These are phyloP conservation scores for Rhinatrema bivittatum DNA, from an alignment of 2,797 vertebrate species.

Conservation along the genomic window DNA sequence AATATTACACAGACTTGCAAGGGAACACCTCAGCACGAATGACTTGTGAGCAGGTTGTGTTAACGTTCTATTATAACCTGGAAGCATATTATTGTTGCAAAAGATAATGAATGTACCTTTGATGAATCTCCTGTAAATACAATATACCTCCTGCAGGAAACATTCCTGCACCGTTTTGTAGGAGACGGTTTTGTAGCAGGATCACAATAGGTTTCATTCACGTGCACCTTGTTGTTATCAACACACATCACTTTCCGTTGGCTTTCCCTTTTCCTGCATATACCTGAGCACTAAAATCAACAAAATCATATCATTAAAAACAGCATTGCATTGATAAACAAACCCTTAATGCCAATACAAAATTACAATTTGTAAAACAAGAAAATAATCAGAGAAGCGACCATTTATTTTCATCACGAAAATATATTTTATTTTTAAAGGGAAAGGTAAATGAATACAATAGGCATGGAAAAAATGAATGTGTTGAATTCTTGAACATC, in stretches of 20 bases:
- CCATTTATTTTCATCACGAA: no score
- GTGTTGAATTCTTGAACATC: no score
- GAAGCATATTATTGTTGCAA: no score
- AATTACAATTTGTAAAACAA: constrained; percentile 5
- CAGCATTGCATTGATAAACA: background rate
- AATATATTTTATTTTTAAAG: no score
- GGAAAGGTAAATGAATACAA: no score
- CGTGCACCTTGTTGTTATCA: constrained; percentile 42
- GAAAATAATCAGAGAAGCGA: no score
- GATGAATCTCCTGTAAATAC: constrained; percentile 77
- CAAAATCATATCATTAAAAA: constrained; percentile 3
- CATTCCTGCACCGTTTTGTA: constrained; percentile 50
- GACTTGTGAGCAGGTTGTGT: no score
- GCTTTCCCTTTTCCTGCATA: constrained; percentile 60
- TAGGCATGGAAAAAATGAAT: no score
- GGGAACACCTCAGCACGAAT: no score
- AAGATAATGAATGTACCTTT: constrained; percentile 57
- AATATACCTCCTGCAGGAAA: constrained; percentile 61
- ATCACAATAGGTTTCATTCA: constrained; percentile 70
- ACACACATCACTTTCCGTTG: constrained; percentile 62
- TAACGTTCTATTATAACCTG: no score
- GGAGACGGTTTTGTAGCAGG: constrained; percentile 48
- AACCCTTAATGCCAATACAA: background rate
- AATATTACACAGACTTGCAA: no score
- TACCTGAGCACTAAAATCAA: constrained; percentile 63